phyloP scores from a whole-genome alignment of 2,888 invertebrate genomes.

The Tribolium freemani region DNA sequence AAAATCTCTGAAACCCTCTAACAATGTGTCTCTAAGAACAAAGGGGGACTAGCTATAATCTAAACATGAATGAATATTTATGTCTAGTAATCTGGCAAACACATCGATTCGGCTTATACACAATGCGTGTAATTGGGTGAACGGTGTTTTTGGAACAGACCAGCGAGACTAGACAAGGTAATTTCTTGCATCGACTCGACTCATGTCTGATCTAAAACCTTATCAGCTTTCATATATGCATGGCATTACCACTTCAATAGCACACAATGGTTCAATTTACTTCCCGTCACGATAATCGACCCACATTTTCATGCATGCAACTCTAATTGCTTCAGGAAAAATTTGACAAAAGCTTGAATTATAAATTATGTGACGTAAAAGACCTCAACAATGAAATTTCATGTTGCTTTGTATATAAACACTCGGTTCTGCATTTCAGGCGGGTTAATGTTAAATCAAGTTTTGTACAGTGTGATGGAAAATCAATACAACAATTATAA shows the following conservation, averaged over 20 bases:
- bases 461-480: neutral
- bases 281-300: slow-evolving; percentile 27
- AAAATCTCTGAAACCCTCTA: too few relatives aligned
- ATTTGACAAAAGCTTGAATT: slow-evolving; percentile 27
- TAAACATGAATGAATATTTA: slow-evolving; percentile 32
- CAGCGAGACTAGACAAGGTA: slow-evolving; percentile 36
- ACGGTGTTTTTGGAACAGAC: slow-evolving; percentile 24
- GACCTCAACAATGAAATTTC: slow-evolving; percentile 17
- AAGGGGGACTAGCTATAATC: neutral
- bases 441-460: neutral
- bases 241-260: slow-evolving; percentile 41
- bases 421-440: neutral
- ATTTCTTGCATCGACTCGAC: slow-evolving; percentile 38
- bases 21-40: too few relatives aligned
- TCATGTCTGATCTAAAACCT: slow-evolving; percentile 38
- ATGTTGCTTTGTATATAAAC: slow-evolving; percentile 23
- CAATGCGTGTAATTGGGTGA: slow-evolving; percentile 43
- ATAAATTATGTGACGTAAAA: slow-evolving; percentile 5
- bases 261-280: slow-evolving; percentile 40
- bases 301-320: slow-evolving; percentile 28
- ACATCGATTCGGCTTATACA: slow-evolving; percentile 36
- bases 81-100: slow-evolving; percentile 35
- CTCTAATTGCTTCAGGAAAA: slow-evolving; percentile 30
- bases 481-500: neutral
- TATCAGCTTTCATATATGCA: slow-evolving; percentile 45